phyloP scores from a whole-genome alignment of 2,888 invertebrate genomes.

The Adineta ricciae region DNA sequence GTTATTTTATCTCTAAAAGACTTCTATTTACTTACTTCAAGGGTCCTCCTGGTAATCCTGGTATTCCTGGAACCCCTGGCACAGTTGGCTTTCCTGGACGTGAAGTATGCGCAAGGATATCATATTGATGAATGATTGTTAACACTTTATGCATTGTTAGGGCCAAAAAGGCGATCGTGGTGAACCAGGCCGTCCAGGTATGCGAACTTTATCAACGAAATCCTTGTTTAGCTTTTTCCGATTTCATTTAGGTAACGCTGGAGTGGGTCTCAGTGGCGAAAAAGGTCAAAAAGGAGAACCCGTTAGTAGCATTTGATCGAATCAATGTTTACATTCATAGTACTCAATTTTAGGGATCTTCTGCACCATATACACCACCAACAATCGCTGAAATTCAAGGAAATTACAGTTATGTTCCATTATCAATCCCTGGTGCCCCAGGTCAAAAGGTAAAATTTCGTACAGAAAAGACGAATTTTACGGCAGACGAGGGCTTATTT shows the following conservation, averaged over 20 bases:
- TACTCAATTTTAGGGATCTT: neutral
- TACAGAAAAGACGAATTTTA: no score
- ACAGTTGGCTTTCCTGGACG: neutral
- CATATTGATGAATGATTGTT: neutral
- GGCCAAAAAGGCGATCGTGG: slow-evolving; percentile 38
- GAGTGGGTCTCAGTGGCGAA: slow-evolving; percentile 32
- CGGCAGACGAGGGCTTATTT: slow-evolving; percentile 55
- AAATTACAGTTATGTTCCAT: slow-evolving; percentile 4
- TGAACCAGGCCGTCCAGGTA: slow-evolving; percentile 59
- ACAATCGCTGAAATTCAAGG: neutral
- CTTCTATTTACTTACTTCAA: neutral
- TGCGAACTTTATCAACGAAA: slow-evolving; percentile 4
- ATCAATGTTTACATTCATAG: neutral
- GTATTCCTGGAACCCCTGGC: slow-evolving; percentile 25
- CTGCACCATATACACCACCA: slow-evolving; percentile 3
- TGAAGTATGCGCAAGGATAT: neutral
- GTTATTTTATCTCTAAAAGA: no score
- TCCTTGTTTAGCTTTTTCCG: neutral
- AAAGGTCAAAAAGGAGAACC: slow-evolving; percentile 33
- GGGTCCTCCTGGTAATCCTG: slow-evolving; percentile 23
- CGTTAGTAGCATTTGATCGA: neutral
- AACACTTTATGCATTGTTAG: slow-evolving; percentile 21
- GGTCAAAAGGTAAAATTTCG: slow-evolving; percentile 43
- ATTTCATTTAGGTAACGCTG: slow-evolving; percentile 25
- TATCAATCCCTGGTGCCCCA: slow-evolving; percentile 34